Base-by-base conservation (phyloP, 2,797 vertebrate species). In the Echeneis naucrates region DNA sequence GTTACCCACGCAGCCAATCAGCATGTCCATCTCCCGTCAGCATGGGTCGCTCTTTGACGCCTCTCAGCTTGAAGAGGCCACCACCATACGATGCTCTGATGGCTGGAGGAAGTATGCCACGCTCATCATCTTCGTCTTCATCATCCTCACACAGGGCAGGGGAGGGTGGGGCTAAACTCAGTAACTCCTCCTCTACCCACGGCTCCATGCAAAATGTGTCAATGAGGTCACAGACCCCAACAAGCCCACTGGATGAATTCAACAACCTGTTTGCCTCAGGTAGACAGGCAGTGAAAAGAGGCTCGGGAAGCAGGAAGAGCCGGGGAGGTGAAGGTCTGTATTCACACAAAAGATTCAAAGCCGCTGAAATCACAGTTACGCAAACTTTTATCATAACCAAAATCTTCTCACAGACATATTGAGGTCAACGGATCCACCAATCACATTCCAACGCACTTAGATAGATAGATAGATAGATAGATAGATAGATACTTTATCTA, bases 11-110 rank as follows among this genome's bases (percentile, higher is more conserved):
- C 73, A 98, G 96, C 89, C 97, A 97, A 76, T 98, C 98, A 19
- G 95, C 96, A 38, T 98, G 97, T 63, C 97, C 98, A 0, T 99
- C 97, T 33, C 98, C 98, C 0, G 96, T 99, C 44, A 97, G 95
- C 92, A 96, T 97, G 95, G 96, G 96, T 8, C 93, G 97, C 66
- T 94, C 96, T 42, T 92, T 97, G 85, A 98, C 97, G 0, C 97
- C 97, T 4, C 92, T 98, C 84, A 97, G 95, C 90, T 94, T 97
- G 85, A 99, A 99, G 91, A 94, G 96, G 68, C 98, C 97, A 0
- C 98, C 98, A 0, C 96, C 98, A 4, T 99, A 99, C n/a, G 97
- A 98, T 9, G 91, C 95, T 14, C 89, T 93, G 56, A 83, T 93
- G 81, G 86, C 91, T 1, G 93, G 91, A 27, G 93, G 91, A 68